Base-by-base conservation (phyloP, 2,113 vertebrate species). In the Garra rufa region DNA sequence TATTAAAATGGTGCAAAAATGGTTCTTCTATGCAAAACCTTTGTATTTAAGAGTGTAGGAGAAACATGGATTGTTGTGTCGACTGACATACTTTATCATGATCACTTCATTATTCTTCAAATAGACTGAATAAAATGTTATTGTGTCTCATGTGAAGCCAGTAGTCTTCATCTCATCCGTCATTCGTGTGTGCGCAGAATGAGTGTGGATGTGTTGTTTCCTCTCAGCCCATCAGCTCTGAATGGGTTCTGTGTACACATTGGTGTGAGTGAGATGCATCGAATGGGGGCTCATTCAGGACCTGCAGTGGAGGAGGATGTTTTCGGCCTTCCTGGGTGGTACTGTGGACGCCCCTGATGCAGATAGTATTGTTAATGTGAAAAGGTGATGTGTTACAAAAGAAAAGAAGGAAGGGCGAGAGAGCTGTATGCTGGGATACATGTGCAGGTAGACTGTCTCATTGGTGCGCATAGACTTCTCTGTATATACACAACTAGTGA, bases 261-360 rank as follows among this genome's bases (percentile, higher is more conserved):
- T 44, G 19, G 83, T 52, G 76, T 87, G 69, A 86, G 87, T 69
- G 7, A 76, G 83, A 79, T 38, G n/a, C 69, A 85, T 86, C 86
- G 50, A 63, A 90, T 90, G 89, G 57, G 88, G 90, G 88, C 80
- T 69, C 84, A 89, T 88, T 91, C 85, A 88, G 70, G 76, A 82
- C 10, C 65, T 86, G 76, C 63, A 59, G 59, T 46, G 83, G 55
- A 73, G 73, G 74, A 85, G 81, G 86, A 89, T 85, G 81, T 87
- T 89, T 87, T 63, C 52, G n/a, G 61, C 30, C 74, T 77, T 84
- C 83, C 79, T 87, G 89, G 89, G 89, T 89, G 87, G 89, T 80
- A 71, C 81, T 65, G 83, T 55, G 83, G 65, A 73, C 74, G 46
- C 59, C 65, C 59, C 76, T 50, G 85, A 63, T 82, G 78, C 21